phyloP scores from a whole-genome alignment of 2,888 invertebrate species.

The Chrysolina haemoptera region DNA sequence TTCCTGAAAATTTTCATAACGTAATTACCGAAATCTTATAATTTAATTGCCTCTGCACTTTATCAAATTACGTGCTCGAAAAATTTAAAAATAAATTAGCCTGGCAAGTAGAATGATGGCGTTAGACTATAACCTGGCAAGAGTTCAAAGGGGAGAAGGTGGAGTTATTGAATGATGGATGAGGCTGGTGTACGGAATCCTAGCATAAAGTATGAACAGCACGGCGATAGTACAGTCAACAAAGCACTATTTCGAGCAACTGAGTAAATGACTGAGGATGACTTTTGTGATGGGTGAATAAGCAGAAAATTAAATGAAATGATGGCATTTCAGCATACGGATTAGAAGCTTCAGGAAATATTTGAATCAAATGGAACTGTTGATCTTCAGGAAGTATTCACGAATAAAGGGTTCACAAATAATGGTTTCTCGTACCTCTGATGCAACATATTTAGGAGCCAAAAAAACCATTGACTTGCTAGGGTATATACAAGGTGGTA shows the following conservation, averaged over 20 bases:
- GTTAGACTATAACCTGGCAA: constrained; percentile 16
- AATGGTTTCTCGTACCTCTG: too few species aligned
- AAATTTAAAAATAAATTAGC: constrained; percentile 33
- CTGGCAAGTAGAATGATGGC: constrained; percentile 18
- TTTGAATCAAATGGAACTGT: too few species aligned
- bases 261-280: not conserved
- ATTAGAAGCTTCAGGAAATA: too few species aligned
- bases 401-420: too few species aligned
- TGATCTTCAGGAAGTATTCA: too few species aligned
- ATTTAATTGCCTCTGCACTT: not conserved
- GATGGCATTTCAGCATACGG: not conserved
- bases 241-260: not conserved
- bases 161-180: constrained; percentile 39
- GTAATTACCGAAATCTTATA: constrained; percentile 6
- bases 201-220: constrained; percentile 31
- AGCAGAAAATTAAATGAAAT: not conserved
- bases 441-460: too few species aligned
- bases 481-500: too few species aligned
- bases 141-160: constrained; percentile 30
- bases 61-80: constrained; percentile 10
- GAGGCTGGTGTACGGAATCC: constrained; percentile 40
- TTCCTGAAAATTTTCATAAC: constrained; percentile 13
- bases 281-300: not conserved
- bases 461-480: too few species aligned
- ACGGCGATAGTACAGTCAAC: not conserved